Evolutionary conservation across 2,113 vertebrate species (phyloP).

Genomic region (Verasper variegatus): DNA sequence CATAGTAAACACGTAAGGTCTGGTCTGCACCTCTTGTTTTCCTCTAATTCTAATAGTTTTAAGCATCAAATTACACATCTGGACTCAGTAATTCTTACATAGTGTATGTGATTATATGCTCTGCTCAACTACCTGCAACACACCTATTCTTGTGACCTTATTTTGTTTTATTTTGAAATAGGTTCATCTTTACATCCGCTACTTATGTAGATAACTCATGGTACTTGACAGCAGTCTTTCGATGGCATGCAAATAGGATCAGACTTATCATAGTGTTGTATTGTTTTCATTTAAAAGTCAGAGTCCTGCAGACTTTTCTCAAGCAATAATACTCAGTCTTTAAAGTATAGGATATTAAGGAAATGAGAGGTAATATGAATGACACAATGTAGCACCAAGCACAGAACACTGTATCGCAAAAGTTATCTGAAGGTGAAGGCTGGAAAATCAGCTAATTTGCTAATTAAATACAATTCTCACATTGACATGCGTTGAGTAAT

Average conservation of each 20-base stretch:
- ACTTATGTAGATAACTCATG: background rate
- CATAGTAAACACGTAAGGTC: background rate
- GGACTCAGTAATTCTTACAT: background rate
- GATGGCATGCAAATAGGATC: conserved; percentile 16
- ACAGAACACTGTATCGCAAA: too few relatives aligned
- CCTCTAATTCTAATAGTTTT: background rate
- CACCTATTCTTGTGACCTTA: too few relatives aligned
- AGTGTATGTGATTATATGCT: too few relatives aligned
- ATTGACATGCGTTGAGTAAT: too few relatives aligned
- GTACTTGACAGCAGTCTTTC: fast-evolving
- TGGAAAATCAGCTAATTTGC: too few relatives aligned
- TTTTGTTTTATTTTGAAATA: conserved; percentile 40
- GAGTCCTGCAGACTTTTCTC: too few relatives aligned
- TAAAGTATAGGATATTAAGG: too few relatives aligned
- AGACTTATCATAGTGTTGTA: background rate
- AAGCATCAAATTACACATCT: background rate
- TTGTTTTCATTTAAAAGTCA: background rate
- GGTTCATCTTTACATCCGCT: background rate
- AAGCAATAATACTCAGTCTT: too few relatives aligned
- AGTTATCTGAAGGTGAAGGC: too few relatives aligned
- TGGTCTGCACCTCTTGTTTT: background rate
- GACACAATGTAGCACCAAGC: too few relatives aligned
- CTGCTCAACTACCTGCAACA: background rate
- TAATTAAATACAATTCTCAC: too few relatives aligned
- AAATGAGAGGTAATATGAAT: too few relatives aligned